phyloP scores from a whole-genome alignment of 2,888 invertebrate genomes.

The Quadroppia sp. region DNA sequence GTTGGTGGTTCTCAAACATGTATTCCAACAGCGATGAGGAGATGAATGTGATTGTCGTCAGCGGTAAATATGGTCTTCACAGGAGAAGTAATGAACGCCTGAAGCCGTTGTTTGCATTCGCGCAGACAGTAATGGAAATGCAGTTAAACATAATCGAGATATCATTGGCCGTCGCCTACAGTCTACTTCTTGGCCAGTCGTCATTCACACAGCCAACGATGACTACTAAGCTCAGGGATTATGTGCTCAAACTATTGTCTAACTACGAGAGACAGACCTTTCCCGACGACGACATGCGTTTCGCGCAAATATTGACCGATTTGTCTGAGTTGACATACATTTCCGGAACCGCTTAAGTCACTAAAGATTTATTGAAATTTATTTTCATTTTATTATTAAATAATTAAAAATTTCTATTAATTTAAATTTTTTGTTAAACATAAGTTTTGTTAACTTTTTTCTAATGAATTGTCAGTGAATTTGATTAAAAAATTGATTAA shows the following conservation, averaged over 20 bases:
- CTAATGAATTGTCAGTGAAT: too few species aligned
- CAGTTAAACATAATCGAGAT: not conserved
- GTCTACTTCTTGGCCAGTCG: not conserved
- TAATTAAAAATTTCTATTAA: not conserved
- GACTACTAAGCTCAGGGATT: not conserved
- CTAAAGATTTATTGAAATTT: too few species aligned
- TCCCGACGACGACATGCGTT: not conserved
- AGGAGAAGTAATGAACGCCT: not conserved
- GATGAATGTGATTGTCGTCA: not conserved
- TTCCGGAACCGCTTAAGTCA: not conserved
- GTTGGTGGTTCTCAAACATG: constrained; percentile 1
- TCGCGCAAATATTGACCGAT: not conserved
- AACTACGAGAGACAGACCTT: not conserved
- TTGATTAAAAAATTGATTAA: not conserved
- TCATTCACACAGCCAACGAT: not conserved
- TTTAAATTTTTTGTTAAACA: not conserved
- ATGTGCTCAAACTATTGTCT: not conserved
- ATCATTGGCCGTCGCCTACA: not conserved
- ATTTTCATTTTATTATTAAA: too few species aligned
- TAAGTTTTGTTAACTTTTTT: too few species aligned
- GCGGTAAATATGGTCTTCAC: not conserved
- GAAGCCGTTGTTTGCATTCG: not conserved
- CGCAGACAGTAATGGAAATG: not conserved
- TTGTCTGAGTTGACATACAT: constrained; percentile 8
- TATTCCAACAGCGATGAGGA: not conserved